Percentiles rank a stretch among this genome's conserved stretches.
These are phyloP conservation scores for Holcopasites calliopsidis DNA, from an alignment of 1,140 invertebrate species.

Conservation along the genomic window DNA sequence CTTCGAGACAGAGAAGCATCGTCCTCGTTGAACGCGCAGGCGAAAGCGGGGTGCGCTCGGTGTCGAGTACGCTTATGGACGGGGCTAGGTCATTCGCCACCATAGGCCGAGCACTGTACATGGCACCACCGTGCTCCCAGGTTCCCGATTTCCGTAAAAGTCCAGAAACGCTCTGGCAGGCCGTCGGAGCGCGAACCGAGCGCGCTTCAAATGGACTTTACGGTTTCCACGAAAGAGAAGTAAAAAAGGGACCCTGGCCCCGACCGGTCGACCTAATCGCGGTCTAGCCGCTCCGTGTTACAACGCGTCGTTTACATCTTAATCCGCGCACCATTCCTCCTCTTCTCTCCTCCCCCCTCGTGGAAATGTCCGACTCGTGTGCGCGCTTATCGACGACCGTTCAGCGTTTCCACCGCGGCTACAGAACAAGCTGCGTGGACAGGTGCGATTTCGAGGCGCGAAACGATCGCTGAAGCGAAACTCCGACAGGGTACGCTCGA, in stretches of 20 bases:
- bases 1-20: background rate
- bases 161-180: constrained; percentile 49
- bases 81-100: constrained; percentile 44
- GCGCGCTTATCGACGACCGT: too few species aligned
- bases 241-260: constrained; percentile 10
- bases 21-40: constrained; percentile 4
- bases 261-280: constrained; percentile 34
- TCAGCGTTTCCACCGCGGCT: background rate
- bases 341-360: too few species aligned
- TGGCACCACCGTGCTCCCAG: constrained; percentile 41
- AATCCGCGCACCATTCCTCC: constrained; percentile 22
- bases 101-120: constrained; percentile 46
- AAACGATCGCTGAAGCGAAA: constrained; percentile 47
- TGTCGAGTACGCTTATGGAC: constrained; percentile 31
- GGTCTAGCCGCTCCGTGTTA: background rate
- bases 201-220: constrained; percentile 50
- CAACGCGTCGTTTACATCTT: constrained; percentile 48
- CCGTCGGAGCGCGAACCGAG: constrained; percentile 44
- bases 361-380: too few species aligned
- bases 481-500: constrained; percentile 34
- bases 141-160: constrained; percentile 56
- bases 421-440: constrained; percentile 47
- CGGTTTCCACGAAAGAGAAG: constrained; percentile 51
- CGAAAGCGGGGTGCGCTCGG: constrained; percentile 35
- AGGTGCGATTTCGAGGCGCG: constrained; percentile 56